phyloP scores from a whole-genome alignment of 2,797 vertebrate species.

The Chaetophractus vellerosus region DNA sequence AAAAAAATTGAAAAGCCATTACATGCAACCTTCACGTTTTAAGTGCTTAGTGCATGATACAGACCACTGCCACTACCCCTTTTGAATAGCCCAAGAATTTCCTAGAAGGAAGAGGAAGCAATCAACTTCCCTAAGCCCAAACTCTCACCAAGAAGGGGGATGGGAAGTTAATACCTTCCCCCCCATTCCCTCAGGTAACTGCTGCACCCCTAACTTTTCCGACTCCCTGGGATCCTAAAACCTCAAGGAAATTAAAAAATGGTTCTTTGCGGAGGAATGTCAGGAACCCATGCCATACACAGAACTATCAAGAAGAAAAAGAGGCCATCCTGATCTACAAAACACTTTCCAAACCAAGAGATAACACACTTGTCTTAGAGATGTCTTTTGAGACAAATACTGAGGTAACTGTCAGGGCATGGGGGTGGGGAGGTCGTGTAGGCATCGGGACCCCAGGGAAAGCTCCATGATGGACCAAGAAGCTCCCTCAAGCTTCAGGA shows the following conservation, averaged over 20 bases:
- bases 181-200: neutral
- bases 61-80: neutral
- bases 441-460: neutral
- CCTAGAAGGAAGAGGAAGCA: neutral
- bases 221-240: neutral
- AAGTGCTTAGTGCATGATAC: neutral
- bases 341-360: neutral
- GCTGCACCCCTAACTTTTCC: neutral
- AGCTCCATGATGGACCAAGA: neutral
- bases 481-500: neutral
- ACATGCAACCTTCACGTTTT: neutral
- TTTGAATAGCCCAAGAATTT: neutral
- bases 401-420: too few species aligned
- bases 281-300: neutral
- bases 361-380: neutral
- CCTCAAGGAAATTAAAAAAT: neutral
- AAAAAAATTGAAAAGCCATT: neutral
- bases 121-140: neutral
- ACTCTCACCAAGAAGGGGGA: neutral
- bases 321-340: neutral
- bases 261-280: constrained; percentile 1
- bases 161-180: neutral
- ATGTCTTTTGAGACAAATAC: neutral
- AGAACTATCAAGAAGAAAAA: neutral
- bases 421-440: accelerated